A percentile compares a stretch with the other conserved stretches of the same genome.
Evolutionary conservation across 2,113 vertebrate species (phyloP).

Genomic region (Ameiurus melas): DNA sequence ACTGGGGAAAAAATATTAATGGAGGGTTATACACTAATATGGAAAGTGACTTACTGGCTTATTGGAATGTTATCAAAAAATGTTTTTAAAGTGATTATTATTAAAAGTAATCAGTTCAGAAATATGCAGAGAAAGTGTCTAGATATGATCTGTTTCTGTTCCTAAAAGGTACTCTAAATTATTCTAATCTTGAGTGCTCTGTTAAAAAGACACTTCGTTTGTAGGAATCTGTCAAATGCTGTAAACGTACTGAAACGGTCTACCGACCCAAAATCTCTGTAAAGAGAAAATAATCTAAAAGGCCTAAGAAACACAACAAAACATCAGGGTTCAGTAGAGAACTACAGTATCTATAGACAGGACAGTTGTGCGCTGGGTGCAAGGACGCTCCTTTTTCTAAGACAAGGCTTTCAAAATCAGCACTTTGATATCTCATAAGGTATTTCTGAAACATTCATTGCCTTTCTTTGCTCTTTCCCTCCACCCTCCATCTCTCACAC

Average conservation of each 20-base stretch:
- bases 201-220: neutral
- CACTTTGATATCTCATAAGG: constrained; percentile 60
- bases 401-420: neutral
- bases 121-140: neutral
- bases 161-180: neutral
- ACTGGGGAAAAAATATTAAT: neutral
- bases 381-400: constrained; percentile 1
- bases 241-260: neutral
- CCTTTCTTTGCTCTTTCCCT: constrained; percentile 17
- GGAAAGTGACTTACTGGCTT: neutral
- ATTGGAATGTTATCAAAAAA: neutral
- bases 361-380: constrained; percentile 1
- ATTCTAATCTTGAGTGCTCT: neutral
- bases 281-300: neutral
- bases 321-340: neutral
- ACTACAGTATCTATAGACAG: neutral
- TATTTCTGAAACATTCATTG: constrained; percentile 33
- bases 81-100: neutral
- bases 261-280: neutral
- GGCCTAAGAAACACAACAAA: neutral
- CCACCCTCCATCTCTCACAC: constrained; percentile 35
- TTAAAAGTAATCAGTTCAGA: neutral
- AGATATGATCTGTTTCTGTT: neutral
- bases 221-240: neutral
- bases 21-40: neutral